Base-by-base conservation (phyloP, 2,113 vertebrate species). In the Sciurus niger region DNA sequence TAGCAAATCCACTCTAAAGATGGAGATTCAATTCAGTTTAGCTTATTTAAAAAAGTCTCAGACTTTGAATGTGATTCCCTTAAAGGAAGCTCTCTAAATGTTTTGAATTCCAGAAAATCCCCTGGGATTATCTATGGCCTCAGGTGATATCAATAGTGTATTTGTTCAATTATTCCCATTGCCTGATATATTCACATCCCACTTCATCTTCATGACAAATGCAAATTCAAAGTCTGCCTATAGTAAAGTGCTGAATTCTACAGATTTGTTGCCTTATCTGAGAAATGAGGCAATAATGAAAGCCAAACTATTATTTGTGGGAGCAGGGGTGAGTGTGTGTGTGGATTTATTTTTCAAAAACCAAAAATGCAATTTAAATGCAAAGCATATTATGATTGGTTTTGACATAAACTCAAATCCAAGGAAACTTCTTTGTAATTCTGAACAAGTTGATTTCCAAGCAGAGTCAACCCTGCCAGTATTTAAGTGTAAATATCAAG, bases 131-230 rank as follows among this genome's bases (percentile, higher is more conserved):
- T 84, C 46, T 43, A 89, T n/a, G 60, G 14, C 8, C 34, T 74
- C 51, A 51, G 48, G 34, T 72, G 37, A 72, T 79, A 95, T 68
- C 77, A 90, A 30, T 53, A 65, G 43, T 76, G 6, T 51, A 77
- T 88, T 96, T 92, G 46, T 83, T 82, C 96, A 88, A 65, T 96
- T 60, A 37, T 95, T 92, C 22, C 82, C 30, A 17, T 72, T 93
- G 25, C 65, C n/a, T 70, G 40, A 28, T 77, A 85, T 13, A 78
- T 32, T 93, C 70, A 55, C 25, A 84, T 30, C 24, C 40, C 9
- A 55, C 17, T 96, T 96, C 8, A 46, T 67, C n/a, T 65, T 94
- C 40, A 73, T 67, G 46, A 94, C 0, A 9, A 87, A 89, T 65
- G 2, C 1, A 51, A 85, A 30, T 25, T 93, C 76, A 79, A 93